Evolutionary conservation across 2,797 vertebrate genomes (phyloP).

Genomic region (Phoxinus dragarum): DNA sequence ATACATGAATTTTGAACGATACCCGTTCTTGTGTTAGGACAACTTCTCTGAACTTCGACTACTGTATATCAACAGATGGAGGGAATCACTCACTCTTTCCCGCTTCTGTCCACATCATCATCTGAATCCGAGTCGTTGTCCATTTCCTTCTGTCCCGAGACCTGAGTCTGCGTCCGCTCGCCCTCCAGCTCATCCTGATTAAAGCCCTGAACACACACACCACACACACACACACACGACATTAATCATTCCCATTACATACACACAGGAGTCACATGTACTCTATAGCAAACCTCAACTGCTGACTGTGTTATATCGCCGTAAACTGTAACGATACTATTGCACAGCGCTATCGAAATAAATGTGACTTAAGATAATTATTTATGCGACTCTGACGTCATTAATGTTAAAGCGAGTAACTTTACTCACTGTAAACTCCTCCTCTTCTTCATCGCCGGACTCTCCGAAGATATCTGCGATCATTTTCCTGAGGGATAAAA

Average conservation of each 20-base stretch:
- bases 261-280: too few relatives aligned
- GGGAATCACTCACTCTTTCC: conserved; percentile 84
- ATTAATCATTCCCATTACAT: not conserved
- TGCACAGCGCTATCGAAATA: too few relatives aligned
- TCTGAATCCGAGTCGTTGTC: conserved; percentile 94
- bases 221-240: not conserved
- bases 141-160: conserved; percentile 68
- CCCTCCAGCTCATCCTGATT: conserved; percentile 97
- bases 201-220: conserved; percentile 85
- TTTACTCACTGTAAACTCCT: conserved; percentile 93
- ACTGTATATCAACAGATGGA: not conserved
- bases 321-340: too few relatives aligned
- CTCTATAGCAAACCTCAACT: too few relatives aligned
- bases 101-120: conserved; percentile 85
- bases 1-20: too few relatives aligned
- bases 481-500: conserved; percentile 83
- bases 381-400: not conserved
- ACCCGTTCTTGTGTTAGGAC: too few relatives aligned
- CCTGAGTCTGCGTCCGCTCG: conserved; percentile 77
- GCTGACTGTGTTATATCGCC: too few relatives aligned
- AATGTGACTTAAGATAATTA: not conserved
- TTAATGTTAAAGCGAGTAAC: too few relatives aligned
- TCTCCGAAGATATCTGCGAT: conserved; percentile 99
- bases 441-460: conserved; percentile 95
- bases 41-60: too few relatives aligned